Base-by-base conservation (phyloP, 2,797 vertebrate species). In the Sphaeramia orbicularis region DNA sequence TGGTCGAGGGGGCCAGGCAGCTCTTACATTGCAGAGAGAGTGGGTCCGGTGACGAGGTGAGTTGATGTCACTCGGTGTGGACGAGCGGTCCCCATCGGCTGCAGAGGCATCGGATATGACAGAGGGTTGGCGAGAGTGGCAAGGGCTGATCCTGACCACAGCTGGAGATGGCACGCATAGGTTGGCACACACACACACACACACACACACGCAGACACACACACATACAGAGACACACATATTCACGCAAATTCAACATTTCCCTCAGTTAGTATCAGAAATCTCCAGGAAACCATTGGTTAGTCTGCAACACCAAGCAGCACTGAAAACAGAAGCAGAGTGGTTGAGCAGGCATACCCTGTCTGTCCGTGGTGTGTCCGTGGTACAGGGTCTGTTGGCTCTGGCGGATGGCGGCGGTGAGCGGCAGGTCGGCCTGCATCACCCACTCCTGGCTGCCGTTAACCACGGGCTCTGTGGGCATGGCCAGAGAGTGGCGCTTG, bases 11-110 rank as follows among this genome's bases (percentile, higher is more conserved):
- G 84, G 89, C 78, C 88, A 85, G 89, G 87, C 86, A 89, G 92
- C 80, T 94, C 98, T 99, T 96, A 98, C 98, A 76, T 99, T 99
- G 95, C 98, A 99, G 94, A 99, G 97, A 14, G 98, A 99, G 92
- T 99, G 97, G 0, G 97, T 99, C 95, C 98, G 93, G 84, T 99
- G 98, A 63, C 96, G 95, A 1, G 98, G 98, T 0, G 98, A 99
- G 93, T 98, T 99, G 94, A 99, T 97, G 95, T 99, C 97, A 0
- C 97, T 99, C 0, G 97, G 97, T 0, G 97, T 99, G 74, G 97
- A 98, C 0, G 97, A 98, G 37, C 97, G 93, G 91, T 99, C 97
- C 0, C 97, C 97, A 53, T 99, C 97, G 0, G 96, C 95, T 0
- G 94, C 96, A 0, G 97, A 98, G 1, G 97, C 96, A 0, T 99